A percentile compares a stretch with the other conserved stretches of the same genome.
Evolutionary conservation across 1,140 invertebrate species (phyloP).

Genomic region (Cydia fagiglandana): DNA sequence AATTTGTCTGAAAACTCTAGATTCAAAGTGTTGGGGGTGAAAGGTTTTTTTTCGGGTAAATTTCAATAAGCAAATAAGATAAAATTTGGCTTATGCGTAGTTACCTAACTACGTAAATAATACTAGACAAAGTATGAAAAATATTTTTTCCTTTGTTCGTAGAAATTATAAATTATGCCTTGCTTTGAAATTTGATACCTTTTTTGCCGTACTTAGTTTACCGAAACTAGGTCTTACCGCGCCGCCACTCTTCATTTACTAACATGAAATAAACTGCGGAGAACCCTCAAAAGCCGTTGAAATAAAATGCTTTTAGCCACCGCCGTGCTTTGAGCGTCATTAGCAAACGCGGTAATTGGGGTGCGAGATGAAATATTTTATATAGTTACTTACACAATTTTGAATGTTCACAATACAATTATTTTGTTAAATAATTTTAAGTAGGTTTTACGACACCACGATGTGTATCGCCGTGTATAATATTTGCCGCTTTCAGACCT

Average conservation of each 20-base stretch:
- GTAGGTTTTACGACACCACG: too few relatives aligned
- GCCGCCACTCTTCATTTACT: not conserved
- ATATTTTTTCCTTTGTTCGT: not conserved
- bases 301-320: slow-evolving; percentile 16
- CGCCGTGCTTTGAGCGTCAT: slow-evolving; percentile 7
- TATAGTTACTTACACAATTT: not conserved
- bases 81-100: too few relatives aligned
- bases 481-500: too few relatives aligned
- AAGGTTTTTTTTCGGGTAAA: too few relatives aligned
- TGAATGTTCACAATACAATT: too few relatives aligned
- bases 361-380: not conserved
- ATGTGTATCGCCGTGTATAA: too few relatives aligned
- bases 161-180: not conserved
- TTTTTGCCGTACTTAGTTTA: not conserved
- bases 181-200: not conserved
- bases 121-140: too few relatives aligned
- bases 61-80: too few relatives aligned
- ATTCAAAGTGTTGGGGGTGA: too few relatives aligned
- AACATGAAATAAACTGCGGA: slow-evolving; percentile 2
- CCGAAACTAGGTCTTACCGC: not conserved
- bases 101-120: too few relatives aligned
- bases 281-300: not conserved
- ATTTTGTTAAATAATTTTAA: too few relatives aligned
- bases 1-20: too few relatives aligned
- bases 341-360: not conserved